phyloP scores from a whole-genome alignment of 2,797 vertebrate genomes.

The Lophotriccus pileatus region DNA sequence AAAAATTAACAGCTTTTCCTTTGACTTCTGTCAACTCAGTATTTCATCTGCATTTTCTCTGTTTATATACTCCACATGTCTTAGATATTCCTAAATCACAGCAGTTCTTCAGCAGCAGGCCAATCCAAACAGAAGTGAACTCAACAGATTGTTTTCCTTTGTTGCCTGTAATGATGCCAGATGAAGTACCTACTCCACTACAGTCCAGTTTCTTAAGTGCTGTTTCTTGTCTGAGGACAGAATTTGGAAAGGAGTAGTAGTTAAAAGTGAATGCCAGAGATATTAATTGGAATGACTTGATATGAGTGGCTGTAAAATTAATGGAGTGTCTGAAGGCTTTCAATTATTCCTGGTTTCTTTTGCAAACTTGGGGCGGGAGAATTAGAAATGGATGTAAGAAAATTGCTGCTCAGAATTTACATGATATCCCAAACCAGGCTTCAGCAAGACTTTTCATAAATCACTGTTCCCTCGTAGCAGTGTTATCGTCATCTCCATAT shows the following conservation, averaged over 20 bases:
- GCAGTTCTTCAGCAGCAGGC: neutral
- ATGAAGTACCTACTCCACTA: neutral
- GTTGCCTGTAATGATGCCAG: neutral
- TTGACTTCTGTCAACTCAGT: neutral
- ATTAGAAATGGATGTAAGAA: slow-evolving; percentile 27
- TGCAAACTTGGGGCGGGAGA: neutral
- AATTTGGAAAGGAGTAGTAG: neutral
- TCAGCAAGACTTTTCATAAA: neutral
- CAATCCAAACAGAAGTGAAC: neutral
- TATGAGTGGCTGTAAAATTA: slow-evolving; percentile 54
- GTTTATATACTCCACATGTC: neutral
- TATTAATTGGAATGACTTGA: slow-evolving; percentile 44
- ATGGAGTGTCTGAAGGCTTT: slow-evolving; percentile 45
- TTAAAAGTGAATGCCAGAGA: slow-evolving; percentile 26
- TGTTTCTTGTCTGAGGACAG: neutral
- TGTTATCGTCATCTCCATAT: neutral
- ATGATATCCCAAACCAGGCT: neutral
- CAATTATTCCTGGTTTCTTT: slow-evolving; percentile 36
- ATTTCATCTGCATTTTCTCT: slow-evolving; percentile 25
- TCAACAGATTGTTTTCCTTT: neutral
- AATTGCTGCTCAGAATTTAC: neutral
- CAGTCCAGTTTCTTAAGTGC: neutral
- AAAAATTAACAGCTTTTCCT: neutral
- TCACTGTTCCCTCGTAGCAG: neutral
- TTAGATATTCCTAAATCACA: neutral